Evolutionary conservation across 2,797 vertebrate species (phyloP).

Genomic region (Ataeniobius toweri): DNA sequence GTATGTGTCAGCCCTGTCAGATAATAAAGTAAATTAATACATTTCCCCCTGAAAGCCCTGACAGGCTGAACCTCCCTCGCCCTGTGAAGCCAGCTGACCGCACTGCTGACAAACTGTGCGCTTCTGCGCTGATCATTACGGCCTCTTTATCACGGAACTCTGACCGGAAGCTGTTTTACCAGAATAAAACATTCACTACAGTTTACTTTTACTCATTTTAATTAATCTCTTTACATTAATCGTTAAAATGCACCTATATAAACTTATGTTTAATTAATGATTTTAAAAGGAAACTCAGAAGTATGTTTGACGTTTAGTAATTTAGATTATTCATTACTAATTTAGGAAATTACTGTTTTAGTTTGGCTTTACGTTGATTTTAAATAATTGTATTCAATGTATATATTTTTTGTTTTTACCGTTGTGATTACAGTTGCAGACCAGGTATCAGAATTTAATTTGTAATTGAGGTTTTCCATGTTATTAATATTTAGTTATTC

Average conservation of each 20-base stretch:
- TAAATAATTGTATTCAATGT: too few species aligned
- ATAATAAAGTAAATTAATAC: not conserved
- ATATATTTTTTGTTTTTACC: too few species aligned
- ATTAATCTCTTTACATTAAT: not conserved
- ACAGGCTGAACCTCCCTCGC: not conserved
- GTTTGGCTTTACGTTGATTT: too few species aligned
- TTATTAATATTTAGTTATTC: not conserved
- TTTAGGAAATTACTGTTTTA: not conserved
- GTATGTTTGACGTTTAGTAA: not conserved
- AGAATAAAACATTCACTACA: not conserved
- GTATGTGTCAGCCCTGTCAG: not conserved
- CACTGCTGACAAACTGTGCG: not conserved
- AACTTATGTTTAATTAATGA: not conserved
- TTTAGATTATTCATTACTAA: not conserved
- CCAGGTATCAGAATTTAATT: too few species aligned
- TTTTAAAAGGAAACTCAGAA: too few species aligned
- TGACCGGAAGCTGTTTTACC: not conserved
- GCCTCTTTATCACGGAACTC: not conserved
- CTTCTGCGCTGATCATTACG: not conserved
- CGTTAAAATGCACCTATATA: not conserved
- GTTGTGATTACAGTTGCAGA: too few species aligned
- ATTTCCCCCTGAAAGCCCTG: not conserved
- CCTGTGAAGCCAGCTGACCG: not conserved
- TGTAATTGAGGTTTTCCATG: too few species aligned
- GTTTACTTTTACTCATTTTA: not conserved